Conservation (phyloP, 2,888 invertebrate species). For the Rhingia campestris region DNA sequence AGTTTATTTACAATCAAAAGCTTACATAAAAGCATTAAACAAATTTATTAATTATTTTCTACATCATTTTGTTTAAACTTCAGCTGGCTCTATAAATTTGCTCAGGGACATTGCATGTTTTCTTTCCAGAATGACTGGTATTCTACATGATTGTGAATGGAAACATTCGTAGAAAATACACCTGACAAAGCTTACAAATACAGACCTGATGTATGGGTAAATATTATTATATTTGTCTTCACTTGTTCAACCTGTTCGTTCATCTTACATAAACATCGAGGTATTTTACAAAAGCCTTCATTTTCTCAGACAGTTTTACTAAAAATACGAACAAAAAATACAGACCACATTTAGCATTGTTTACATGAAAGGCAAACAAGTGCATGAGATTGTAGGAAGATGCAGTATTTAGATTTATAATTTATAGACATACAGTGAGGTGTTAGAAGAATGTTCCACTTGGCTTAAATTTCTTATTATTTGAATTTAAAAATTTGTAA, state of each 20-base stretch:
- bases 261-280: conserved; percentile 20
- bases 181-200: not conserved
- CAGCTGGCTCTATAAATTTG: not conserved
- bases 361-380: not conserved
- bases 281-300: conserved; percentile 10
- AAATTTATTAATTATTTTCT: too few species aligned
- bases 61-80: too few species aligned
- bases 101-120: not conserved
- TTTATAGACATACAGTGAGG: conserved; percentile 26
- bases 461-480: not conserved
- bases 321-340: conserved; percentile 25
- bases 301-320: conserved; percentile 21
- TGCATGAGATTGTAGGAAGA: conserved; percentile 7
- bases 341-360: conserved; percentile 25
- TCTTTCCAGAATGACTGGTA: not conserved
- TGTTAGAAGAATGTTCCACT: not conserved
- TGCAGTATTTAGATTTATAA: not conserved
- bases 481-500: not conserved
- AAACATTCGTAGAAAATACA: not conserved
- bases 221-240: conserved; percentile 29
- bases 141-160: not conserved
- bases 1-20: too few species aligned
- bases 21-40: not conserved
- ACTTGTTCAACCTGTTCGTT: conserved; percentile 32
- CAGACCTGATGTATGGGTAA: conserved; percentile 4